A percentile compares a stretch with the other conserved stretches of the same genome.
Evolutionary conservation across 2,113 vertebrate species (phyloP).

Genomic region (Ariopsis seemanni): DNA sequence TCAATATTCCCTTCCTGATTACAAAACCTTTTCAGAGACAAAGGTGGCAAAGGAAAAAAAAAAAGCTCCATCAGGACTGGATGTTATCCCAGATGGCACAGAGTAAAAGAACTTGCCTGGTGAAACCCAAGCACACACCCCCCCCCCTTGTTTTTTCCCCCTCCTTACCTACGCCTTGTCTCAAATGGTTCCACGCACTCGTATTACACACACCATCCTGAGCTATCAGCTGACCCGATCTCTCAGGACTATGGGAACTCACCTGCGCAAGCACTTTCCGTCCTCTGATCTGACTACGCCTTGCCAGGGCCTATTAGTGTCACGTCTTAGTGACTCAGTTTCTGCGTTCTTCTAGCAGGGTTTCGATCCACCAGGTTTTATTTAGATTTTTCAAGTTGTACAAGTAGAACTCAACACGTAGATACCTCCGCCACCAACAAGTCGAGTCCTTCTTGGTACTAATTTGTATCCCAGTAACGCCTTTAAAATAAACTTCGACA

Average conservation of each 20-base stretch:
- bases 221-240: constrained; percentile 47
- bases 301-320: neutral
- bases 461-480: neutral
- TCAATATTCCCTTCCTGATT: neutral
- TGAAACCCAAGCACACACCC: constrained; percentile 28
- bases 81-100: constrained; percentile 7
- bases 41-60: constrained; percentile 39
- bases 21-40: constrained; percentile 35
- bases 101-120: constrained; percentile 18
- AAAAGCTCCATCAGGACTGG: constrained; percentile 47
- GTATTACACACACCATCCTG: constrained; percentile 29
- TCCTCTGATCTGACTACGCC: neutral
- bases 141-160: neutral
- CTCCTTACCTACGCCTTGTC: neutral
- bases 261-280: constrained; percentile 50
- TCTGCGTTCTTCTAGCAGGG: neutral
- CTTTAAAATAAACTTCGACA: too few relatives aligned
- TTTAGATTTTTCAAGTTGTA: neutral
- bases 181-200: constrained; percentile 31
- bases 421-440: neutral
- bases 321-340: neutral
- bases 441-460: neutral
- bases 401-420: neutral
- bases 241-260: constrained; percentile 54
- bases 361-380: neutral